Conservation (phyloP, 2,113 vertebrate genomes). For the Oryzias melastigma region DNA sequence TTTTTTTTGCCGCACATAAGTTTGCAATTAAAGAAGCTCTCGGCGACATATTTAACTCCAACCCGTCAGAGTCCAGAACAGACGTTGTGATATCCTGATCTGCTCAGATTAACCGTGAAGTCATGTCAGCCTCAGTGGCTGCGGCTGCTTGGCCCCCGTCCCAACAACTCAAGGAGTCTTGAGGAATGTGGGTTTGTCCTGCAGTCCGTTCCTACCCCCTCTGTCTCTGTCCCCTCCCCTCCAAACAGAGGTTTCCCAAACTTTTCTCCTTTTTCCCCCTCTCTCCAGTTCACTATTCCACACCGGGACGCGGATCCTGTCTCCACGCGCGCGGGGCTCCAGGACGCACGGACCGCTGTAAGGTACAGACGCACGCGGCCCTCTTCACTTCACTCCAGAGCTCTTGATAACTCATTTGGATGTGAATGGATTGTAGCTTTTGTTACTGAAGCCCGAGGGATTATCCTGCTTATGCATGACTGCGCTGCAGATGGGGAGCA, state of each 20-base stretch:
- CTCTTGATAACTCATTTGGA: slow-evolving; percentile 21
- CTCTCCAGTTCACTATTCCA: slow-evolving; percentile 78
- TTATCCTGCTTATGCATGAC: slow-evolving; percentile 27
- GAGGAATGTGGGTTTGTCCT: slow-evolving; percentile 82
- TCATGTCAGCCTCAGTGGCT: slow-evolving; percentile 41
- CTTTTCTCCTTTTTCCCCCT: slow-evolving; percentile 80
- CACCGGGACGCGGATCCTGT: slow-evolving; percentile 70
- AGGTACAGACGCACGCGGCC: slow-evolving; percentile 64
- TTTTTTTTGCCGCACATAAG: too few species aligned
- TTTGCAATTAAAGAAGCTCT: too few species aligned
- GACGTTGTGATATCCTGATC: too few species aligned
- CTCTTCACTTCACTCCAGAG: slow-evolving; percentile 1
- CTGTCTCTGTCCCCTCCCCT: slow-evolving; percentile 77
- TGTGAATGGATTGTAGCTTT: slow-evolving; percentile 49
- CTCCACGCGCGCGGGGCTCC: slow-evolving; percentile 77
- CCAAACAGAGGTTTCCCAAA: slow-evolving; percentile 80
- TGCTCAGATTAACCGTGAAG: slow-evolving; percentile 39
- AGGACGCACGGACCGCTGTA: slow-evolving; percentile 67
- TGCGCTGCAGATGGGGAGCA: slow-evolving; percentile 4
- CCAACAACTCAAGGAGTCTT: slow-evolving; percentile 69
- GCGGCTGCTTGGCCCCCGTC: slow-evolving; percentile 56
- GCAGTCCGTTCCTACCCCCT: slow-evolving; percentile 74
- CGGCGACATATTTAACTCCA: too few species aligned
- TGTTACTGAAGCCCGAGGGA: slow-evolving; percentile 33
- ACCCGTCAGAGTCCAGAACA: too few species aligned